A percentile compares a stretch with the other conserved stretches of the same genome.
These are phyloP conservation scores for Noctilio leporinus DNA, from an alignment of 2,113 vertebrate species.

Conservation along the genomic window DNA sequence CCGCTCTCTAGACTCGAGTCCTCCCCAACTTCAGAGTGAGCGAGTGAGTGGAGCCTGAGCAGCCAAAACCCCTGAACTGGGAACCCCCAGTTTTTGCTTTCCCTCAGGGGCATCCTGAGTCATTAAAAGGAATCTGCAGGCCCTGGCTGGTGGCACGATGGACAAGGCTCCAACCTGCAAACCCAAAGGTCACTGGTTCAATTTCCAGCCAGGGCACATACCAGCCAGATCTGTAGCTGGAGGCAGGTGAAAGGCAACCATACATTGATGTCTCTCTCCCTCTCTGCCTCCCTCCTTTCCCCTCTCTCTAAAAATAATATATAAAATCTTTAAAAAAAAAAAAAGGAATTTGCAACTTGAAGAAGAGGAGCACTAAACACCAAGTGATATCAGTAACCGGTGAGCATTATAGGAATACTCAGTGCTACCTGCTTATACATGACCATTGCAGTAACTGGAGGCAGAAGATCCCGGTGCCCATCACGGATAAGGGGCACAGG, in stretches of 20 bases:
- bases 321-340: too few relatives aligned
- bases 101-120: background rate
- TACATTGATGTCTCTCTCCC: too few relatives aligned
- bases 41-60: background rate
- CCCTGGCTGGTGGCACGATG: too few relatives aligned
- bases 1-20: background rate
- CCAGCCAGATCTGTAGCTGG: too few relatives aligned
- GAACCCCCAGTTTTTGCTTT: background rate
- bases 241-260: too few relatives aligned
- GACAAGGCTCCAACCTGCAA: too few relatives aligned
- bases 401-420: background rate
- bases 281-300: too few relatives aligned
- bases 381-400: background rate
- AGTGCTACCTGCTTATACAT: background rate
- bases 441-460: background rate
- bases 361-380: background rate
- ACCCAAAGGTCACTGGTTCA: too few relatives aligned
- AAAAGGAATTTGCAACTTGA: conserved; percentile 4
- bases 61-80: background rate
- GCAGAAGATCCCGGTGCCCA: background rate
- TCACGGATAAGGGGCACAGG: background rate
- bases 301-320: too few relatives aligned
- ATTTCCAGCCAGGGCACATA: too few relatives aligned
- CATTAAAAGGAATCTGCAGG: conserved; percentile 10
- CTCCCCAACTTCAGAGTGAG: background rate